phyloP scores from a whole-genome alignment of 2,888 invertebrate species.

The Erebia epiphron region DNA sequence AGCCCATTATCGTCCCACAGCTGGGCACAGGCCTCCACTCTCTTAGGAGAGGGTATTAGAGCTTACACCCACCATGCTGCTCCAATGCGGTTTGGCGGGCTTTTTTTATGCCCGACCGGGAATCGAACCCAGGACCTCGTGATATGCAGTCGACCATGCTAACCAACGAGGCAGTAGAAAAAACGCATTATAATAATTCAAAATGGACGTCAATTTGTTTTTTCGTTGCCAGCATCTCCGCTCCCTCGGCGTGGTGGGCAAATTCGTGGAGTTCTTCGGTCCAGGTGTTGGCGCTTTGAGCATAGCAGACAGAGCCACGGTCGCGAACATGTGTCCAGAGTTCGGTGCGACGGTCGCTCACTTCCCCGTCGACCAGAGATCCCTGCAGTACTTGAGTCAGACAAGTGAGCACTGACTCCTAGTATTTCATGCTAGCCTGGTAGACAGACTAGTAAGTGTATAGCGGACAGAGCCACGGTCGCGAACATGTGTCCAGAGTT shows the following conservation, averaged over 20 bases:
- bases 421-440: neutral
- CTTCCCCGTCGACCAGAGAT: slow-evolving; percentile 94
- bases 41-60: no score
- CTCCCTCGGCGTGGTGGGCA: slow-evolving; percentile 97
- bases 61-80: no score
- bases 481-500: slow-evolving; percentile 99
- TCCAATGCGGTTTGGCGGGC: no score
- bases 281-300: slow-evolving; percentile 95
- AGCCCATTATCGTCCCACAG: no score
- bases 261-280: slow-evolving; percentile 99
- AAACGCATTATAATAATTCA: no score
- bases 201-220: neutral
- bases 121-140: no score
- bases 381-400: slow-evolving; percentile 92
- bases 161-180: no score
- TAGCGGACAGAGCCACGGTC: slow-evolving; percentile 98
- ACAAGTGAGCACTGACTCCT: slow-evolving; percentile 60
- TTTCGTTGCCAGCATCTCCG: slow-evolving; percentile 87
- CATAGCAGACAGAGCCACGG: slow-evolving; percentile 98
- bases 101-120: no score
- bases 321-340: slow-evolving; percentile 98
- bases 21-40: no score
- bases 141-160: no score
- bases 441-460: no score
- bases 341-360: slow-evolving; percentile 98